Conservation (phyloP, 2,113 vertebrate genomes). For the Muntiacus reevesi region DNA sequence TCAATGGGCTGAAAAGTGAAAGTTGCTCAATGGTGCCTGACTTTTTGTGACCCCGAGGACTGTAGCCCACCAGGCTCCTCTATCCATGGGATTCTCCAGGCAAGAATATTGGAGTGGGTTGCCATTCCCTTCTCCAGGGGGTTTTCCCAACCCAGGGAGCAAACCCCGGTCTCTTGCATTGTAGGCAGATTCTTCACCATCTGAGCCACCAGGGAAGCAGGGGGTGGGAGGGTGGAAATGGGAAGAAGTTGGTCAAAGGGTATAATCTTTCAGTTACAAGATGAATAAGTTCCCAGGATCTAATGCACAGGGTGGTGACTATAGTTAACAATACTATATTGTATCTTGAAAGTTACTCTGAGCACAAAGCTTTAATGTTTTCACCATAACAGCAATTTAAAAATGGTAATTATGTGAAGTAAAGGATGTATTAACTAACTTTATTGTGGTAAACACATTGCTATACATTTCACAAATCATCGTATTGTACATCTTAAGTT, state of each 20-base stretch:
- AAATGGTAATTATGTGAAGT: background rate
- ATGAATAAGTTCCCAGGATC: background rate
- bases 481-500: background rate
- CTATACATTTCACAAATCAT: background rate
- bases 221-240: background rate
- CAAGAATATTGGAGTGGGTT: background rate
- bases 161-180: background rate
- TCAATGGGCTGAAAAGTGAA: background rate
- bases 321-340: background rate
- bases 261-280: background rate
- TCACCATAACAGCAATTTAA: background rate
- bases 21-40: background rate
- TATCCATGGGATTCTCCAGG: background rate
- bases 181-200: background rate
- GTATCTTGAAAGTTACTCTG: background rate
- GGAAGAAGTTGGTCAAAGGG: background rate
- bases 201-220: background rate
- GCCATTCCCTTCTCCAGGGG: background rate
- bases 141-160: background rate
- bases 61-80: background rate
- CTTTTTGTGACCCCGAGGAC: background rate
- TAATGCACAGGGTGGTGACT: background rate
- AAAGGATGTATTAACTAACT: background rate
- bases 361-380: background rate
- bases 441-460: background rate